Conservation (phyloP, 2,797 vertebrate genomes). For the Alectoris magna region DNA sequence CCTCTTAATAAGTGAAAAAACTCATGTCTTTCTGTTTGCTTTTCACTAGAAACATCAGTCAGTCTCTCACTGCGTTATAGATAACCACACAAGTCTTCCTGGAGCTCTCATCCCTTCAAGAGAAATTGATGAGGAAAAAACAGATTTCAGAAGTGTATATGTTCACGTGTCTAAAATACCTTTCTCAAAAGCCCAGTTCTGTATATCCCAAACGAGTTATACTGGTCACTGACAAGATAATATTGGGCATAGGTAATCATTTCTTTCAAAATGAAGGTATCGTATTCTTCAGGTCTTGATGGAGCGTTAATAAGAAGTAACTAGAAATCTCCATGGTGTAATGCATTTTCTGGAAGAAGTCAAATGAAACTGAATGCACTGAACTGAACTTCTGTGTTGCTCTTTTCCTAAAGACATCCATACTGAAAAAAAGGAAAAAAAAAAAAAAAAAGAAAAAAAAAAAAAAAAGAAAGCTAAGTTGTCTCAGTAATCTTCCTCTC, state of each 20-base stretch:
- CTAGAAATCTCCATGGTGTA: background rate
- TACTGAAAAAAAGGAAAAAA: background rate
- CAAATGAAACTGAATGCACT: background rate
- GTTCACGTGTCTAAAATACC: background rate
- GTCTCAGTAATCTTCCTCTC: background rate
- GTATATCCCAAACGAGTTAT: background rate
- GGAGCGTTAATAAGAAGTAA: background rate
- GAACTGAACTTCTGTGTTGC: background rate
- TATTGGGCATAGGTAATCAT: background rate
- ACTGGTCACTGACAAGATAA: background rate
- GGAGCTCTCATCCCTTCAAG: background rate
- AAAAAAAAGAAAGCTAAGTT: background rate
- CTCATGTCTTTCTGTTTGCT: background rate
- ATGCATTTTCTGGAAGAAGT: background rate
- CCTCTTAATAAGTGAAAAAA: background rate
- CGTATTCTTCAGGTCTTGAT: accelerated
- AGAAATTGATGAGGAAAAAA: background rate
- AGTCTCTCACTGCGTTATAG: background rate
- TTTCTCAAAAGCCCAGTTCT: background rate
- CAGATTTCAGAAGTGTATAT: background rate
- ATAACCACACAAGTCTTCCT: background rate
- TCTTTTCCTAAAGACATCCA: background rate
- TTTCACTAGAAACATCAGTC: background rate
- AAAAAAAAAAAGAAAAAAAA: background rate
- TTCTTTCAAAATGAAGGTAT: background rate